Evolutionary conservation across 2,888 invertebrate genomes (phyloP), one percentile per base, ranked within the genome.

Genomic region (Pammene fasciana): DNA sequence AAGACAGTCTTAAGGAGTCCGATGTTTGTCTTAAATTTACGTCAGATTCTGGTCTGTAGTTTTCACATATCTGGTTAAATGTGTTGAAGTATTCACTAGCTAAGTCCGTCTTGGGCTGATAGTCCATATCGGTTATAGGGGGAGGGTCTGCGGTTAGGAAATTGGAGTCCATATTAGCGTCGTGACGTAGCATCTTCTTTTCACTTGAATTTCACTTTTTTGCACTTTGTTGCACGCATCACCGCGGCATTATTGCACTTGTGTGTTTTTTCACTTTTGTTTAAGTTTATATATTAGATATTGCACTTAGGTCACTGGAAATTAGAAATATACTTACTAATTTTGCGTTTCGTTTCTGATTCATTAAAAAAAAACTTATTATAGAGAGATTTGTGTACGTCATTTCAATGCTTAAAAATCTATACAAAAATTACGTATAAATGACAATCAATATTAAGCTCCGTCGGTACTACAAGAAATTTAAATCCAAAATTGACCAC

Each of bases 141-240:
- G 88, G 94, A 79, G 92, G 95, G 91, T 83, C 95, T 84, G 89
- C 95, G 87, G 86, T 87, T 75, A 89, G 93, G 88, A 92, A 92
- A 72, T 75, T 80, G 1, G 89, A 78, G 77, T 94, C 93, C 88
- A 93, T 92, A 72, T 72, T 80, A n/a, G 74, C 81, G 81, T 91
- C 86, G 82, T 88, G 86, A 71, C 90, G 82, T 64, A 88, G 72
- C 91, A 91, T 90, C 62, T 66, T 78, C 48, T 16, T 48, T 48
- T 70, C 68, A 84, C 82, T 86, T 89, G 79, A 86, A 87, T 78
- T 87, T 89, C 75, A 86, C 86, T 79, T 87, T 88, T 75, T 86
- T 86, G 75, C 84, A 84, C 83, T 85, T 88, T 72, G 78, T 80
- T 72, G 80, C 78, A 78, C 80, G 81, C 86, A 86, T 86, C 80